A percentile compares a stretch with the other conserved stretches of the same genome.
phyloP scores from a whole-genome alignment of 2,888 invertebrate species.

The Ceratothoa steindachneri region DNA sequence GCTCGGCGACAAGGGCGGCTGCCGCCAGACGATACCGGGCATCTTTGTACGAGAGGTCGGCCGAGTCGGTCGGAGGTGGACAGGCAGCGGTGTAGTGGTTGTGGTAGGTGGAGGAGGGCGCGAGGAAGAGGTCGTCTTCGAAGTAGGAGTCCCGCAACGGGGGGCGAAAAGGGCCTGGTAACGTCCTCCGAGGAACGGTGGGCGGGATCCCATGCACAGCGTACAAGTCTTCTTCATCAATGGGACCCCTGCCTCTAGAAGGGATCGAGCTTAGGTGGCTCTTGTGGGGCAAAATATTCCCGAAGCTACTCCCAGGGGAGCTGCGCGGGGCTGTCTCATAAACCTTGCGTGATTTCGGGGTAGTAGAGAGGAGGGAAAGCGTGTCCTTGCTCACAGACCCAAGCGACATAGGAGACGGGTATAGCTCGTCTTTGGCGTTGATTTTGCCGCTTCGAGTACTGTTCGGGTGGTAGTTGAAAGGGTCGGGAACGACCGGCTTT shows the following conservation, averaged over 20 bases:
- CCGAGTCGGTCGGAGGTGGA: background rate
- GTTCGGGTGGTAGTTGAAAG: background rate
- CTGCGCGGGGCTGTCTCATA: background rate
- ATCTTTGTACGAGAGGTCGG: background rate
- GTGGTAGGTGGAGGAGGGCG: background rate
- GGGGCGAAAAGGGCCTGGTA: background rate
- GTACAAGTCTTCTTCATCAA: constrained; percentile 18
- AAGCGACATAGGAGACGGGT: background rate
- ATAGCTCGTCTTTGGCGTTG: background rate
- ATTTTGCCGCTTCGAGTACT: background rate
- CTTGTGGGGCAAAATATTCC: background rate
- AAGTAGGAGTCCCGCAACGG: background rate
- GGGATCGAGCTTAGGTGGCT: background rate
- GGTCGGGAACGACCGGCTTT: background rate
- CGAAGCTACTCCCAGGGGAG: background rate
- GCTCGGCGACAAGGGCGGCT: constrained; percentile 1
- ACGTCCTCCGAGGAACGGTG: constrained; percentile 7
- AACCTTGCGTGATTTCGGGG: background rate
- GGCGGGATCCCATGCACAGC: constrained; percentile 25
- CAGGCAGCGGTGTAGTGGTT: background rate
- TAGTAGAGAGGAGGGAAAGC: background rate
- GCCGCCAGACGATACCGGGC: background rate
- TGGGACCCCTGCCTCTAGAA: background rate
- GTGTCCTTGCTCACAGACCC: background rate
- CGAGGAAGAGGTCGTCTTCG: background rate